phyloP scores from a whole-genome alignment of 2,888 invertebrate species.

The Halictus ligatus region DNA sequence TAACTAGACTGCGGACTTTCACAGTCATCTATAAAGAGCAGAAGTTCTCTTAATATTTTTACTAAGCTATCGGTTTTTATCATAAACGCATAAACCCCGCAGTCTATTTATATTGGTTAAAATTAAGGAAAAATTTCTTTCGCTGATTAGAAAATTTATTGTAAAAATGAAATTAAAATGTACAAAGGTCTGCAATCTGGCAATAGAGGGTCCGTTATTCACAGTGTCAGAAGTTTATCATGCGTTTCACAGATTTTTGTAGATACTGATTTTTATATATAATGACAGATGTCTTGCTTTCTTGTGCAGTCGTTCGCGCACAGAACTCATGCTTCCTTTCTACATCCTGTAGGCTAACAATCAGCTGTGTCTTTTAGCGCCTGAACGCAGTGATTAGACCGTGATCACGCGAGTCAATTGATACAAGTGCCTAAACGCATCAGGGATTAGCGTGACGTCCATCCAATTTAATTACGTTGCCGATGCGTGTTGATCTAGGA shows the following conservation, averaged over 20 bases:
- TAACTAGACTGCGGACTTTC: neutral
- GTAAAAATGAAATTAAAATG: neutral
- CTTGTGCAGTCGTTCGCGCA: conserved; percentile 9
- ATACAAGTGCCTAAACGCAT: conserved; percentile 53
- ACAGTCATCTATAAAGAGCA: neutral
- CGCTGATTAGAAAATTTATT: neutral
- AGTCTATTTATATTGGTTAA: neutral
- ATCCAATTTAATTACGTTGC: conserved; percentile 5
- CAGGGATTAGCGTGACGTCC: conserved; percentile 17
- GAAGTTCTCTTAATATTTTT: neutral
- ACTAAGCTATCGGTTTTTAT: neutral
- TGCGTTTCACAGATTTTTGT: conserved; percentile 38
- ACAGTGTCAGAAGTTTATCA: conserved; percentile 23
- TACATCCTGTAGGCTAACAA: conserved; percentile 5
- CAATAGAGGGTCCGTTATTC: conserved; percentile 3
- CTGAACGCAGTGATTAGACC: conserved; percentile 15
- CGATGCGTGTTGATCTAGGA: neutral
- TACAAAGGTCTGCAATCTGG: neutral
- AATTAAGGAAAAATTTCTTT: conserved; percentile 1
- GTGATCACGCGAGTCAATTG: conserved; percentile 44
- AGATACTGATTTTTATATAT: conserved; percentile 59
- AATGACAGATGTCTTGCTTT: conserved; percentile 32
- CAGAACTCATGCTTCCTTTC: conserved; percentile 38
- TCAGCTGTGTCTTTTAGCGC: conserved; percentile 3
- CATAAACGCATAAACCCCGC: neutral